These are phyloP conservation scores for Drosophila murphyi DNA, from an alignment of 1,140 invertebrate genomes.

Conservation along the genomic window DNA sequence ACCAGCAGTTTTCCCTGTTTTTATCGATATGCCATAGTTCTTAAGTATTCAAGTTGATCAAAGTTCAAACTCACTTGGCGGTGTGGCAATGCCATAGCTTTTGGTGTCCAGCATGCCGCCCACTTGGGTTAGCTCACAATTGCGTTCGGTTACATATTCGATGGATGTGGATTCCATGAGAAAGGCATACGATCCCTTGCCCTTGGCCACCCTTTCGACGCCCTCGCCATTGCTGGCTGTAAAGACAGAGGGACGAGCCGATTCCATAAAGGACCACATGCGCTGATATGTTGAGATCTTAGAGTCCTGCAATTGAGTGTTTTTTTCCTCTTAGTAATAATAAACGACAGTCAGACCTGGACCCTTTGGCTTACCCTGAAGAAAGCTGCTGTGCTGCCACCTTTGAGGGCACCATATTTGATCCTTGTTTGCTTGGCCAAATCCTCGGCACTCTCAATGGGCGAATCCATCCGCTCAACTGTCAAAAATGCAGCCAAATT, in stretches of 20 bases:
- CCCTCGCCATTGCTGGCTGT: conserved; percentile 93
- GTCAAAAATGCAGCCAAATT: conserved; percentile 99
- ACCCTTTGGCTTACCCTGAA: conserved; percentile 89
- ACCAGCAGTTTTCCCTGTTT: too few relatives aligned
- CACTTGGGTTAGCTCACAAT: conserved; percentile 95
- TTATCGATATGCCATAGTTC: too few relatives aligned
- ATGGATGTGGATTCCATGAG: conserved; percentile 97
- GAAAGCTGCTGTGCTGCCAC: conserved; percentile 96
- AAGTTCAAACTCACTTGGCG: conserved; percentile 90
- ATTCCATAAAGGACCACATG: conserved; percentile 98
- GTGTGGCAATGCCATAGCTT: conserved; percentile 96
- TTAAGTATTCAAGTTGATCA: neutral
- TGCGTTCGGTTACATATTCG: conserved; percentile 95
- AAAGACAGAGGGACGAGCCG: conserved; percentile 92
- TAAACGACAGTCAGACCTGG: neutral
- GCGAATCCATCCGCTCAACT: conserved; percentile 97
- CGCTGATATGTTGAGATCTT: conserved; percentile 96
- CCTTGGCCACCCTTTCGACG: conserved; percentile 92
- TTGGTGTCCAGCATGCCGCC: conserved; percentile 96
- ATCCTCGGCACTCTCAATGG: conserved; percentile 98
- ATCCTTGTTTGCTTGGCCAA: conserved; percentile 98
- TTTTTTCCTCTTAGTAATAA: too few relatives aligned
- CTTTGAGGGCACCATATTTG: conserved; percentile 97
- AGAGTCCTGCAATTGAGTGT: conserved; percentile 89
- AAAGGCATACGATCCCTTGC: conserved; percentile 94